Base-by-base conservation (phyloP, 2,797 vertebrate genomes). In the Sebastes matsubarae region DNA sequence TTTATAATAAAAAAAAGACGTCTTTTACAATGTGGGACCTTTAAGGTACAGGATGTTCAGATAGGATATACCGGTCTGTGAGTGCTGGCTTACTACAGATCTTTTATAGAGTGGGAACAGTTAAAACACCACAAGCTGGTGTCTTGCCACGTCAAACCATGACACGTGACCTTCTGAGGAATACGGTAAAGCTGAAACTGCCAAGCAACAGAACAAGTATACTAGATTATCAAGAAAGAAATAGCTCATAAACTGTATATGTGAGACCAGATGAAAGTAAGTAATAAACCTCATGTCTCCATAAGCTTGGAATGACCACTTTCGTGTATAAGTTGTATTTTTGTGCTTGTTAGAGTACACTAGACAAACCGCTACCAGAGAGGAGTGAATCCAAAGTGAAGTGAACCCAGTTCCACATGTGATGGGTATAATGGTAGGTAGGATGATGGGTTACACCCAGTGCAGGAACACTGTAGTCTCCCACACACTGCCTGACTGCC, bases 401-500 rank as follows among this genome's bases (percentile, higher is more conserved):
- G 74, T 68, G 54, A 85, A 67, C 25, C 58, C 68, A 24, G 71
- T 32, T 32, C 10, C 50, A 60, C 32, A 59, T 83, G 65, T 82
- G 73, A 82, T 34, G 72, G 81, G 30, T 67, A 52, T 81, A 85
- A 78, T 87, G 75, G 61, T 66, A 42, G 80, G 80, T 73, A 61
- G 70, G 74, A 63, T 80, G 64, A 75, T 70, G 64, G 75, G 74
- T 81, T 76, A 78, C 72, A 87, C 81, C 80, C 79, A 85, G 74
- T 55, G 12, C 71, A 81, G 74, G 69, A 84, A 73, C 71, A 84
- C 50, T 67, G 59, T 0, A 36, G 36, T 72, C 79, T 72, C 83
- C 85, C 86, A 89, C 85, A 65, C 74, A 57, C 68, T 66, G 72
- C 80, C 60, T 27, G 18, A 24, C 80, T 85, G 75, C 79, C 74